Percentiles rank a stretch among this genome's conserved stretches.
phyloP scores from a whole-genome alignment of 2,797 vertebrate genomes.

The Halcyon leucocephala region DNA sequence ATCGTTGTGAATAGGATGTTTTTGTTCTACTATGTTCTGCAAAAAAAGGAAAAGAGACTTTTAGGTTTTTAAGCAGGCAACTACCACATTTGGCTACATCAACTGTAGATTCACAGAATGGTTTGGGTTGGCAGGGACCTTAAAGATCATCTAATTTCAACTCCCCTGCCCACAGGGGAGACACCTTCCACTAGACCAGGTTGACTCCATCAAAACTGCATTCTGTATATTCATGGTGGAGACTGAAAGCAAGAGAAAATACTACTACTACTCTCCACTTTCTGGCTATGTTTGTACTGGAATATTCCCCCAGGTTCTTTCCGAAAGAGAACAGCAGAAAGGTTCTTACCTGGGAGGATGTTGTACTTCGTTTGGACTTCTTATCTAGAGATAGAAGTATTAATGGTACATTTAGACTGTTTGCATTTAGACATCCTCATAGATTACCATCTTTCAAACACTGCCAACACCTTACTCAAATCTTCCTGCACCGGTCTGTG shows the following conservation, averaged over 20 bases:
- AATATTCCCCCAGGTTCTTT: background rate
- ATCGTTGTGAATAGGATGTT: slow-evolving; percentile 56
- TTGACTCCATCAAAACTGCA: background rate
- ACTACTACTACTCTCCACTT: background rate
- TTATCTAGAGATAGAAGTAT: slow-evolving; percentile 54
- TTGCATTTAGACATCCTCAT: background rate
- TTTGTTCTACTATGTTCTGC: slow-evolving; percentile 64
- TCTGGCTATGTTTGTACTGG: background rate
- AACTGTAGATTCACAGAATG: background rate
- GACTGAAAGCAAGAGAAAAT: background rate
- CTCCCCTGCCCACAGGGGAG: no score
- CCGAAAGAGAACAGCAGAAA: background rate
- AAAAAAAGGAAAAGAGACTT: background rate
- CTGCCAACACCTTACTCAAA: background rate
- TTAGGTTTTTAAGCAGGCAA: background rate
- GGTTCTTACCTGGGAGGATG: slow-evolving; percentile 70
- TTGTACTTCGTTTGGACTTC: slow-evolving; percentile 52
- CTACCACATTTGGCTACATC: background rate
- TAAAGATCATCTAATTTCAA: background rate
- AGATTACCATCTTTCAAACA: background rate
- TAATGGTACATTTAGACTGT: background rate
- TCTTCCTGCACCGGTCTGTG: background rate
- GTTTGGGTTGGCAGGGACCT: background rate
- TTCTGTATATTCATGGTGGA: background rate
- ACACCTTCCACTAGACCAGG: background rate